A percentile compares a stretch with the other conserved stretches of the same genome.
phyloP scores from a whole-genome alignment of 1,140 invertebrate genomes.

The Calycopis cecrops region DNA sequence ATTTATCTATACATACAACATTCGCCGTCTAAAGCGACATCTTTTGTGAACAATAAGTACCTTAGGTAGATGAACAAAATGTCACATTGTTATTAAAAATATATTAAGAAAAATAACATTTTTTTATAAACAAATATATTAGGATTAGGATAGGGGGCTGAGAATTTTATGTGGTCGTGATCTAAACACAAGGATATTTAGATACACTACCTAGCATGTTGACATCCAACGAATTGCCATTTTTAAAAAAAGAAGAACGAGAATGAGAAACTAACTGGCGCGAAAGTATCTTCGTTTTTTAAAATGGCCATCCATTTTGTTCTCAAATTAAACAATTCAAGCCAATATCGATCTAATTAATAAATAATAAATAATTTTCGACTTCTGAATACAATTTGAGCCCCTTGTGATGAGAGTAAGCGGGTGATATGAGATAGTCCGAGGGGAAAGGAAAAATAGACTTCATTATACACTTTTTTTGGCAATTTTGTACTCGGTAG shows the following conservation, averaged over 20 bases:
- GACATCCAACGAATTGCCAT: too few relatives aligned
- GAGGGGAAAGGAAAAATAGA: slow-evolving; percentile 37
- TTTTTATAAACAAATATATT: slow-evolving; percentile 12
- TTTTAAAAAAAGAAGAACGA: too few relatives aligned
- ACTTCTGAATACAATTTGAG: slow-evolving; percentile 6
- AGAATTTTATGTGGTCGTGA: not conserved
- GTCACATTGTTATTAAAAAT: slow-evolving; percentile 21
- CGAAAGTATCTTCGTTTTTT: too few relatives aligned
- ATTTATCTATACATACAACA: slow-evolving; percentile 52
- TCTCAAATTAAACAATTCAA: not conserved
- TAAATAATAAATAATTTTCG: slow-evolving; percentile 11
- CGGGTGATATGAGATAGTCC: slow-evolving; percentile 22
- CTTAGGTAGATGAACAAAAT: slow-evolving; percentile 37
- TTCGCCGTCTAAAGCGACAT: slow-evolving; percentile 44
- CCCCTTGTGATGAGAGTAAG: slow-evolving; percentile 36
- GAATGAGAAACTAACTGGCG: too few relatives aligned
- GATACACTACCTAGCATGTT: too few relatives aligned
- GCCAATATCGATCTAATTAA: slow-evolving; percentile 3
- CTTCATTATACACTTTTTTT: slow-evolving; percentile 54
- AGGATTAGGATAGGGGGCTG: slow-evolving; percentile 4
- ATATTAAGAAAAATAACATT: slow-evolving; percentile 19
- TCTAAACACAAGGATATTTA: not conserved
- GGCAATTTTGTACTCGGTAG: slow-evolving; percentile 72
- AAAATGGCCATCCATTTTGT: not conserved
- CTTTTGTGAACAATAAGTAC: slow-evolving; percentile 56